Percentiles rank a stretch among this genome's conserved stretches.
Evolutionary conservation across 1,140 invertebrate genomes (phyloP).

Genomic region (Macrotrachela quadricornifera): DNA sequence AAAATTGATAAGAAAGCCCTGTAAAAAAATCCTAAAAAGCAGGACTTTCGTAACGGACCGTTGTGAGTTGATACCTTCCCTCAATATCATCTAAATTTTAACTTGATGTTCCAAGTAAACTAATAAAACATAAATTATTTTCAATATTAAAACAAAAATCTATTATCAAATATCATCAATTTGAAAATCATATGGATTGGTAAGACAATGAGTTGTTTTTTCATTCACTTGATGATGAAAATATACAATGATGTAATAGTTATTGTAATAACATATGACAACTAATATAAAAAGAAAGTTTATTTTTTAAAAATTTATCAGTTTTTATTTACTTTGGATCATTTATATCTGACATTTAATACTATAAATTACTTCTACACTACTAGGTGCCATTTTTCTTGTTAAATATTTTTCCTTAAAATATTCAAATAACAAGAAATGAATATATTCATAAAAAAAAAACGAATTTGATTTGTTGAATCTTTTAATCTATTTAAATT

Average conservation of each 20-base stretch:
- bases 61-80: too few species aligned
- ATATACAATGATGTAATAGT: slow-evolving; percentile 63
- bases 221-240: slow-evolving; percentile 37
- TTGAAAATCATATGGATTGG: slow-evolving; percentile 57
- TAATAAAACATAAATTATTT: too few species aligned
- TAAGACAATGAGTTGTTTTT: slow-evolving; percentile 43
- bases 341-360: slow-evolving; percentile 50
- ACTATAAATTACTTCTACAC: slow-evolving; percentile 31
- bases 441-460: too few species aligned
- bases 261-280: slow-evolving; percentile 61
- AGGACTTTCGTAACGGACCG: too few species aligned
- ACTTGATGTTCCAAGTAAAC: slow-evolving; percentile 52
- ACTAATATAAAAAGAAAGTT: too few species aligned
- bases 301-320: too few species aligned
- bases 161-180: slow-evolving; percentile 19
- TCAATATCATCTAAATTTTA: slow-evolving; percentile 57
- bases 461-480: not conserved
- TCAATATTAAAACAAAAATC: too few species aligned
- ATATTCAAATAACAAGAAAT: not conserved
- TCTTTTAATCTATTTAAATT: slow-evolving; percentile 23
- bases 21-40: too few species aligned
- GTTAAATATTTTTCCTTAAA: slow-evolving; percentile 31
- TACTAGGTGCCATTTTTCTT: slow-evolving; percentile 27
- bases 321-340: slow-evolving; percentile 47
- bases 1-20: too few species aligned